Base-by-base conservation (phyloP, 2,888 invertebrate genomes). In the Mesoligia furuncula region DNA sequence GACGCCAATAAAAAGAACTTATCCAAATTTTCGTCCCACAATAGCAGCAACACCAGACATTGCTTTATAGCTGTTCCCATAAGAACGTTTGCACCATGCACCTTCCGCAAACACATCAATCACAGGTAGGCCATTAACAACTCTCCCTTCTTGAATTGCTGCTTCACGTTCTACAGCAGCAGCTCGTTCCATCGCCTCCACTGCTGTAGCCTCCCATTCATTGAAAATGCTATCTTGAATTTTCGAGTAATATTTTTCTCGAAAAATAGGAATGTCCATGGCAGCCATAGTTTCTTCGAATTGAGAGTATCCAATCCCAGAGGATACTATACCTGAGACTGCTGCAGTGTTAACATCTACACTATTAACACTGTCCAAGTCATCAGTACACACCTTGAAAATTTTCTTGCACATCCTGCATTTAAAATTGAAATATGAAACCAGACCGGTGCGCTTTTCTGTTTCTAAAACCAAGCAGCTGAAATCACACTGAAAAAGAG, bases 31-130 rank as follows among this genome's bases (percentile, higher is more conserved):
- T 36, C 68, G 61, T 5, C 75, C 51, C 45, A 62, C 68, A 48
- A 75, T 75, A 42, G 75, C 75, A 67, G 68, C 62, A 48, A 67
- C 75, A 75, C 75, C 75, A 42, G 68, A 75, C 68, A 68, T 45
- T 69, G 75, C 75, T 67, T 59, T 68, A 27, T 69, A 75, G n/a
- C 62, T 75, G 5, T 75, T 75, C 5, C 62, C 61, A 62, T 68
- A 75, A 39, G 75, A 75, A 68, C 75, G 61, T 68, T 68, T 68
- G 68, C 48, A 75, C 75, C 75, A 75, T 67, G 45, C 61, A n/a
- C 75, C 75, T 48, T 75, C 75, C 61, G 75, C 75, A 61, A 67
- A 68, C 6, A 74, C 67, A 36, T 75, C 75, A 59, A 75, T 68
- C 0, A 75, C 48, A 2, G 75, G 75, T 75, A 61, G 27, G n/a